Evolutionary conservation across 2,888 invertebrate genomes (phyloP).

Genomic region (Phaedon cochleariae): DNA sequence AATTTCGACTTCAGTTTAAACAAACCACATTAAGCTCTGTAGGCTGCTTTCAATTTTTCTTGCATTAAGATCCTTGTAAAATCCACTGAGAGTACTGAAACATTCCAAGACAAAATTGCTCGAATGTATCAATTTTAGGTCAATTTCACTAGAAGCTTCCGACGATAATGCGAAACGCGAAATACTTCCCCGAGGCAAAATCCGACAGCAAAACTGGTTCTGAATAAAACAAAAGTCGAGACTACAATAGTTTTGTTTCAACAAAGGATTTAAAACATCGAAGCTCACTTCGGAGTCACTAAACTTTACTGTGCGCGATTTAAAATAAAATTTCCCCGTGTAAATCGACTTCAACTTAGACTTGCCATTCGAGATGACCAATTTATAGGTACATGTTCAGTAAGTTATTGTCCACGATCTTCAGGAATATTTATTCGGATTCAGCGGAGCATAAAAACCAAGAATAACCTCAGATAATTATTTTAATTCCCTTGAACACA

Average conservation of each 20-base stretch:
- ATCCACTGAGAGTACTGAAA: no score
- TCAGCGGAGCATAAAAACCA: slow-evolving; percentile 61
- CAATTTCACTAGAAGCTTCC: slow-evolving; percentile 20
- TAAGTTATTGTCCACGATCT: slow-evolving; percentile 61
- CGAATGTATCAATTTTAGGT: not conserved
- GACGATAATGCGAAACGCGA: slow-evolving; percentile 21
- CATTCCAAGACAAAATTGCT: no score
- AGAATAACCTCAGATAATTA: slow-evolving; percentile 60
- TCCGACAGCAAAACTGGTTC: slow-evolving; percentile 29
- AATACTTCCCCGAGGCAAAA: slow-evolving; percentile 21
- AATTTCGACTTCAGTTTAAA: no score
- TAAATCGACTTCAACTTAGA: slow-evolving; percentile 50
- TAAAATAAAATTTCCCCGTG: slow-evolving; percentile 50
- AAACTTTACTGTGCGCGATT: slow-evolving; percentile 44
- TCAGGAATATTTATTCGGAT: slow-evolving; percentile 59
- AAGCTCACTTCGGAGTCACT: slow-evolving; percentile 44
- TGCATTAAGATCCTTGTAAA: no score
- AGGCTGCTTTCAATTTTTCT: no score
- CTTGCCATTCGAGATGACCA: slow-evolving; percentile 57
- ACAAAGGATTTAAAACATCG: slow-evolving; percentile 39
- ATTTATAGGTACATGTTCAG: slow-evolving; percentile 61
- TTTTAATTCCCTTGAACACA: slow-evolving; percentile 55
- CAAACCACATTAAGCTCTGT: no score
- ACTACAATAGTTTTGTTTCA: slow-evolving; percentile 39
- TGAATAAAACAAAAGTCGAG: slow-evolving; percentile 33